Conservation (phyloP, 2,797 vertebrate species). For the Calcarius lapponicus region DNA sequence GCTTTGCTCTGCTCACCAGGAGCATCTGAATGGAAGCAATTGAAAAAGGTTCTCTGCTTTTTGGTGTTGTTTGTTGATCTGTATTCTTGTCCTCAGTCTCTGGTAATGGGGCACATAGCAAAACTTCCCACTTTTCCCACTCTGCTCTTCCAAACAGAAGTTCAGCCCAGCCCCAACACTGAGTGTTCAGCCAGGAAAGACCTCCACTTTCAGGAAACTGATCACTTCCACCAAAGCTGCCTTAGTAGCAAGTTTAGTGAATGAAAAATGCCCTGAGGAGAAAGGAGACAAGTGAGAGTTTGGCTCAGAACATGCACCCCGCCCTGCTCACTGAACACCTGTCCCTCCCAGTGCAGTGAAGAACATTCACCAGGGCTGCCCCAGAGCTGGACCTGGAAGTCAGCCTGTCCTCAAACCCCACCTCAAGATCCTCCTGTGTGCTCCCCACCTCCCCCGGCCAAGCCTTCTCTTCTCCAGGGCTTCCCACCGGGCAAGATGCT, state of each 20-base stretch:
- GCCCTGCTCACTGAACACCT: neutral
- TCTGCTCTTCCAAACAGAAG: neutral
- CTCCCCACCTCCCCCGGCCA: neutral
- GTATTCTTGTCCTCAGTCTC: fast-evolving
- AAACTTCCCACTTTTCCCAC: neutral
- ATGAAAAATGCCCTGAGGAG: slow-evolving; percentile 11
- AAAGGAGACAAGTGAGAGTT: slow-evolving; percentile 24
- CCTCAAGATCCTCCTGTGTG: neutral
- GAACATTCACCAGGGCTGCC: neutral
- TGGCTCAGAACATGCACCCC: neutral
- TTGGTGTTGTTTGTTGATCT: neutral
- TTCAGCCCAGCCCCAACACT: neutral
- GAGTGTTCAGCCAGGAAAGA: neutral
- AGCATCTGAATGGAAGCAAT: neutral
- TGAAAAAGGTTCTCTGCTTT: neutral
- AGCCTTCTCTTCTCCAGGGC: neutral
- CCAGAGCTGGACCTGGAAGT: neutral
- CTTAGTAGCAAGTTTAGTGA: neutral
- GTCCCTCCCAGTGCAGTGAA: slow-evolving; percentile 2
- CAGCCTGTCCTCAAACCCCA: neutral
- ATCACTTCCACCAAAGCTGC: neutral
- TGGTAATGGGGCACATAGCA: neutral
- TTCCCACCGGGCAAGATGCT: neutral
- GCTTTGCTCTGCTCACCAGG: neutral
- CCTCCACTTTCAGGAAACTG: neutral